Evolutionary conservation across 2,888 invertebrate genomes (phyloP), one percentile per base, ranked within the genome.

Genomic region (Calameuta idolon): DNA sequence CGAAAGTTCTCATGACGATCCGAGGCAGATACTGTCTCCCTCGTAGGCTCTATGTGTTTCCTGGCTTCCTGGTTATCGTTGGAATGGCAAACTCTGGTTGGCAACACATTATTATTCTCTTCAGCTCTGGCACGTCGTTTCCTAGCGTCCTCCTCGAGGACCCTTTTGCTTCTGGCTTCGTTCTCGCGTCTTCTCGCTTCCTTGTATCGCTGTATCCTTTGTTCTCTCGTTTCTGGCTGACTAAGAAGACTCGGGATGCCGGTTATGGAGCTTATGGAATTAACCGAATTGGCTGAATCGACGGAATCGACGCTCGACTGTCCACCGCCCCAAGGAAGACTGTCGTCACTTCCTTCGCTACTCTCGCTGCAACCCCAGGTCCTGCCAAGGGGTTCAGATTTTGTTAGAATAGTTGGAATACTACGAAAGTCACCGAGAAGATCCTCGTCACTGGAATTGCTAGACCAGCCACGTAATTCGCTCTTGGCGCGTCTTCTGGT

Each of bases 311-410:
- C 87, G 78, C 88, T 89, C 4, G 88, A 86, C 15, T 86, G 85
- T 69, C 86, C 86, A 9, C 85, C 83, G 5, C 84, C 85, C 89
- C 89, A 90, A 23, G 89, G 89, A 1, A 91, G 82, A 79, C 91
- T 90, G 77, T 91, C 91, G 85, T 91, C 91, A 83, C 91, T 91
- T 11, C 91, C 91, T 75, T 91, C 91, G 86, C 91, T 91, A 79
- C 91, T 90, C 77, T 91, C 91, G 83, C 91, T 91, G 81, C 89
- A 91, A 40, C 90, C 90, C 91, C 91, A 91, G 2, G 89, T 85
- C 35, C 91, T 83, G 11, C 79, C 79, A 30, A 85, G 82, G 12
- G 86, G 82, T 35, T 85, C 85, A 12, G 85, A 83, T 78, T 87
- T 86, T 4, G 81, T 79, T 37, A 89, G 82, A 35, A 90, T 85